A percentile compares a stretch with the other conserved stretches of the same genome.
phyloP scores from a whole-genome alignment of 2,888 invertebrate genomes.

The Leptinotarsa haldemani region DNA sequence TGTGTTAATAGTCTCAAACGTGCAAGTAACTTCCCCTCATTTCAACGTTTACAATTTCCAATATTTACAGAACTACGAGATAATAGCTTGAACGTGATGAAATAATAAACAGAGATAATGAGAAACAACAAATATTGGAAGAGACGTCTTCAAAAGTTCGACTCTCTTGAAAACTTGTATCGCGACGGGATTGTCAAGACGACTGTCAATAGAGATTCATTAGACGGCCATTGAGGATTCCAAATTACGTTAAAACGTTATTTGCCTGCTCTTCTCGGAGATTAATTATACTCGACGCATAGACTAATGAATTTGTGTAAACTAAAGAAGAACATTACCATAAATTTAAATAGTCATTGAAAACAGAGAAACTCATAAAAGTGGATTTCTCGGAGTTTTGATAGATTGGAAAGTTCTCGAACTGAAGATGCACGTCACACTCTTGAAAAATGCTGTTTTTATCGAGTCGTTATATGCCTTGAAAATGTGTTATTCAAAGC shows the following conservation, averaged over 20 bases:
- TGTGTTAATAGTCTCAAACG: too few relatives aligned
- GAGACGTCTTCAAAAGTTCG: slow-evolving; percentile 2
- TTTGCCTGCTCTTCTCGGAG: background rate
- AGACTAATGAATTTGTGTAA: background rate
- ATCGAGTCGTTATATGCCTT: too few relatives aligned
- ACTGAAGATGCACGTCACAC: background rate
- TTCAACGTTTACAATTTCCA: background rate
- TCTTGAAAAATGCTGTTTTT: too few relatives aligned
- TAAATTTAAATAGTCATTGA: background rate
- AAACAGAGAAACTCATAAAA: background rate
- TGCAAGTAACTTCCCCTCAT: background rate
- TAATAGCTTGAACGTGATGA: slow-evolving; percentile 1
- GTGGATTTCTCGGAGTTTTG: background rate
- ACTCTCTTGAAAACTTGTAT: background rate
- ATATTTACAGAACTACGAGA: background rate
- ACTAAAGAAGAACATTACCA: background rate
- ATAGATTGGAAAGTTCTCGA: background rate
- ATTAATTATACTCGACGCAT: background rate
- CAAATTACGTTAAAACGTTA: background rate
- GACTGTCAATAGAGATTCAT: slow-evolving; percentile 3
- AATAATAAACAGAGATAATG: background rate
- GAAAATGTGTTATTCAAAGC: too few relatives aligned
- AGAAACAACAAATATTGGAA: background rate
- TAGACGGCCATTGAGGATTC: slow-evolving; percentile 1
- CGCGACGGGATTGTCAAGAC: background rate